Evolutionary conservation across 2,888 invertebrate genomes (phyloP), one percentile per base, ranked within the genome.

Genomic region (Lepetodrilus schrolli): DNA sequence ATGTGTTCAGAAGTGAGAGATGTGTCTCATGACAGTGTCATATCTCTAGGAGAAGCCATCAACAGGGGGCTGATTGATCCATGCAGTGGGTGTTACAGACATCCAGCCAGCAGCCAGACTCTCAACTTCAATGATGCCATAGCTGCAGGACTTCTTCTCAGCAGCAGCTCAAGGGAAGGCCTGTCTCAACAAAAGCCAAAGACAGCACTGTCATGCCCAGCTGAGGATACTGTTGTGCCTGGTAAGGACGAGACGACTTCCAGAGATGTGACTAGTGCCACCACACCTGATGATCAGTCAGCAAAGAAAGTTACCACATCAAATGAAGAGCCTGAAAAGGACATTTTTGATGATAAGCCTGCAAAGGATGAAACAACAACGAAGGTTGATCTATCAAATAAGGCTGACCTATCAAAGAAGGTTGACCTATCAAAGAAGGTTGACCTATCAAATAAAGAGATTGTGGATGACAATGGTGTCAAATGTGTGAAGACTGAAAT

Each of bases 41-140:
- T 96, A 34, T 95, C 95, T 0, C 90, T 98, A 58, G 93, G 94
- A 82, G 94, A 95, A 93, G 91, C 91, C 34, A 90, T 92, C 72
- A 89, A 90, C 76, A 89, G 90, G 76, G 91, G 91, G 30, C 84
- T 91, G 38, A 84, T 90, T 47, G 87, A 88, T 81, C 76, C 80
- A 4, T 72, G 80, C 21, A 75, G 79, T 71, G 86, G 86, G 30
- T 79, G 79, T 13, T 87, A 86, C 75, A 74, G 83, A 30, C 82
- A 83, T 70, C 80, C 80, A 20, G 75, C 75, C 30, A 80, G 82
- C 66, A 76, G 78, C 20, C 79, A 83, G 68, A 75, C 76, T 17
- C 79, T 84, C 51, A 81, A 83, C 73, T 85, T 86, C 50, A 81
- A 77, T 66, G 85, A 86, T 75, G 87, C 87, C 8, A 81, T 87